Conservation (phyloP, 2,888 invertebrate genomes). For the Ptilodon capucinus region DNA sequence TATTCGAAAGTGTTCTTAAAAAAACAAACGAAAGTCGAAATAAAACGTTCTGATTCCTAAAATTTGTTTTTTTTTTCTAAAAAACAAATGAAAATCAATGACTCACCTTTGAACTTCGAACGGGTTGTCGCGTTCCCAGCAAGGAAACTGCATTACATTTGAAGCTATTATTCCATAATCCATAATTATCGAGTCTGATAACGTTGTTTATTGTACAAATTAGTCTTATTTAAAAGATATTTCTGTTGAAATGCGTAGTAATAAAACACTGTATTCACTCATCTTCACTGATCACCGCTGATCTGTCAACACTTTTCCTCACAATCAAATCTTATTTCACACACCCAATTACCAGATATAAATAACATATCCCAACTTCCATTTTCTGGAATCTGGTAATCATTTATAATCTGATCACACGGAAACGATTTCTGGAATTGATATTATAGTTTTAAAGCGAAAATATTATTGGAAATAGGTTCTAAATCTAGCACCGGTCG, state of each 20-base stretch:
- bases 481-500: conserved; percentile 44
- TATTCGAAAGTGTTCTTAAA: no score
- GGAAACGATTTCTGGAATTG: conserved; percentile 1
- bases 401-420: not conserved
- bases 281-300: conserved; percentile 50
- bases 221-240: not conserved
- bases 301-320: conserved; percentile 56
- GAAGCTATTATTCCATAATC: not conserved
- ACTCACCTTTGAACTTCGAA: not conserved
- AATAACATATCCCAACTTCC: not conserved
- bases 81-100: not conserved
- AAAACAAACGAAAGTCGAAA: no score
- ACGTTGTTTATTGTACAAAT: not conserved
- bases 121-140: not conserved
- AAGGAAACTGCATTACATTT: not conserved
- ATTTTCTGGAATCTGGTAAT: not conserved
- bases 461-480: conserved; percentile 49
- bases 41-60: no score
- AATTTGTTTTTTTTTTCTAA: no score
- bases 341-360: not conserved
- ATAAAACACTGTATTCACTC: conserved; percentile 46
- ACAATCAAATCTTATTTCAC: conserved; percentile 8
- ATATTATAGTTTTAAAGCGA: conserved; percentile 39
- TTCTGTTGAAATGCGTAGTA: not conserved
- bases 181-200: not conserved